A percentile compares a stretch with the other conserved stretches of the same genome.
Evolutionary conservation across 2,113 vertebrate species (phyloP).

Genomic region (Edolisoma coerulescens): DNA sequence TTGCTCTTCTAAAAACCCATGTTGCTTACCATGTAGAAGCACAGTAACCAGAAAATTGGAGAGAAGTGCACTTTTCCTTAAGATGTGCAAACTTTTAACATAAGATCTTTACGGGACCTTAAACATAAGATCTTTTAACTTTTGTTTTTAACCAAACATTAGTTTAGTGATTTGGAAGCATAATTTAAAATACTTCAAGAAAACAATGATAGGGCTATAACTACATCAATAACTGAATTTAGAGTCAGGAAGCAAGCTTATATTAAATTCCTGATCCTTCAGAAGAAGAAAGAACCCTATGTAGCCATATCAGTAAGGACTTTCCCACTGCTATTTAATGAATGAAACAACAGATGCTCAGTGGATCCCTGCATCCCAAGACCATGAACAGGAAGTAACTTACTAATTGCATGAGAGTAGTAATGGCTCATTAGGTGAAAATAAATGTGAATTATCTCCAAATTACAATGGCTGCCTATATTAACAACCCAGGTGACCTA

Average conservation of each 20-base stretch:
- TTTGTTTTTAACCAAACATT: background rate
- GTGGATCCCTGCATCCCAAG: background rate
- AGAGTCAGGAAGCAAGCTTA: background rate
- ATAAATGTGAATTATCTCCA: constrained; percentile 39
- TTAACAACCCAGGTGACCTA: constrained; percentile 37
- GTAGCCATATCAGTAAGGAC: background rate
- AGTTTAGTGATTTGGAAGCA: background rate
- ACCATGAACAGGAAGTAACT: constrained; percentile 13
- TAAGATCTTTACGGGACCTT: background rate
- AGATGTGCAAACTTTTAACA: background rate
- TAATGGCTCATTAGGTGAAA: constrained; percentile 45
- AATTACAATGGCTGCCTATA: constrained; percentile 28
- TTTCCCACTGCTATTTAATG: constrained; percentile 18
- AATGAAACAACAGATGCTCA: constrained; percentile 1
- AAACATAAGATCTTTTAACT: background rate
- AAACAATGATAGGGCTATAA: background rate
- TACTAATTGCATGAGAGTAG: constrained; percentile 20
- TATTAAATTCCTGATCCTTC: background rate
- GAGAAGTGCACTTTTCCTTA: background rate
- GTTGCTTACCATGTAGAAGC: background rate
- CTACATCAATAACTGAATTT: background rate
- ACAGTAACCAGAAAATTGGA: background rate
- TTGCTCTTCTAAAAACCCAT: background rate
- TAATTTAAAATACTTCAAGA: background rate
- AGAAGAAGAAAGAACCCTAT: background rate